Evolutionary conservation across 2,888 invertebrate genomes (phyloP), one percentile per base, ranked within the genome.

Genomic region (Netelia melanura): DNA sequence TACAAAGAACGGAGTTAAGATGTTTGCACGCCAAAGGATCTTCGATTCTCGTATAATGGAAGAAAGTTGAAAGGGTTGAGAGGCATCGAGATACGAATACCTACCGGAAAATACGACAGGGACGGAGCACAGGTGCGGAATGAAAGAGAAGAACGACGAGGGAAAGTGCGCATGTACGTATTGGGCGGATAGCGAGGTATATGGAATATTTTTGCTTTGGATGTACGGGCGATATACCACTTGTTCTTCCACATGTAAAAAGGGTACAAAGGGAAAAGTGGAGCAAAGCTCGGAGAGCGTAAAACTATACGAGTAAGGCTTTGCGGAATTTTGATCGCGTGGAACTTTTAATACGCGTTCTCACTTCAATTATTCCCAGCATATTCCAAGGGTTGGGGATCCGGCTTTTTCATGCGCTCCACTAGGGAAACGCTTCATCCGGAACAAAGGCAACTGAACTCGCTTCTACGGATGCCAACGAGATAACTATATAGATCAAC

Each of bases 271-370:
- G 75, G 48, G 21, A 52, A 38, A 64, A 76, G 52, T 70, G 70
- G 75, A 76, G 81, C 44, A 62, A 76, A 76, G 68, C 44, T 38
- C 30, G 0, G 25, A 61, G 58, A 74, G 58, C 30, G 14, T 52
- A 38, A 72, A 44, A 58, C n/a, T 17, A 17, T 38, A 30, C 56
- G 23, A 48, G 67, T 81, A 23, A 81, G 74, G 44, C 21, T 48
- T 54, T 52, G 61, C 17, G 1, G 64, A 81, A 76, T 75, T 76
- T 81, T 68, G 44, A 14, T 81, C 75, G 68, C 61, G 76, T 70
- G 75, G 76, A 81, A 76, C 81, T 81, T 81, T 81, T 81, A 76
- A 81, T 81, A 81, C 61, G 23, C 56, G 54, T 44, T 75, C 70
- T 48, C 48, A 14, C 70, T 75, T 70, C 81, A 81, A 81, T 81